Percentiles rank a stretch among this genome's conserved stretches.
Evolutionary conservation across 2,113 vertebrate species (phyloP).

Genomic region (Echinops telfairi): DNA sequence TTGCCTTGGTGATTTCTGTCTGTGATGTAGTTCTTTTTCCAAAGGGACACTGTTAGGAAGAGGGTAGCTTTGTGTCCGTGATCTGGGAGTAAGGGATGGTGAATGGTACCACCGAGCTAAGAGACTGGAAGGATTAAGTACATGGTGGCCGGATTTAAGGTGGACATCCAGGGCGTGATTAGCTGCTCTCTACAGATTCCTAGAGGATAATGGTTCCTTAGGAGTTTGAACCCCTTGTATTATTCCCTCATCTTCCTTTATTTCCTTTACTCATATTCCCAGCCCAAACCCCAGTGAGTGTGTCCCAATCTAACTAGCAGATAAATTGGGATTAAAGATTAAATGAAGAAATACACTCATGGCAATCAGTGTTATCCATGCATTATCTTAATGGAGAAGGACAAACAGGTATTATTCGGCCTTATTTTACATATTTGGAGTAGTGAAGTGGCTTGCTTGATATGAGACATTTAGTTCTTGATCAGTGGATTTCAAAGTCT

Average conservation of each 20-base stretch:
- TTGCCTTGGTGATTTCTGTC: constrained; percentile 8
- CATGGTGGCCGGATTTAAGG: neutral
- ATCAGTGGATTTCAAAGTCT: neutral
- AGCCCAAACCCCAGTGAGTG: neutral
- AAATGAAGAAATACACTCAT: neutral
- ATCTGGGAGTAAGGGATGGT: neutral
- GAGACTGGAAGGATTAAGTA: neutral
- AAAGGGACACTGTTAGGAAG: neutral
- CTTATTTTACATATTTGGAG: neutral
- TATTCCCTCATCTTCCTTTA: neutral
- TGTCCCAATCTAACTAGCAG: neutral
- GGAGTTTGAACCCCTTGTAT: neutral
- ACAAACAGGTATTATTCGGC: neutral
- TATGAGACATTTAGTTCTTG: neutral
- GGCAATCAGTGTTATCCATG: neutral
- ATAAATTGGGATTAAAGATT: neutral
- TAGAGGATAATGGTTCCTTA: neutral
- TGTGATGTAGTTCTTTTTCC: neutral
- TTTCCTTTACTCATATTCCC: neutral
- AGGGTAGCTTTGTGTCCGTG: neutral
- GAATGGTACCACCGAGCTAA: neutral
- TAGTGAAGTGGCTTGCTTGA: neutral
- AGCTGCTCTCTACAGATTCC: neutral
- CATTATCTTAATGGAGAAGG: neutral
- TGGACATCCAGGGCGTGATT: neutral